Conservation (phyloP, 2,888 invertebrate species). For the Stenodema calcarata region DNA sequence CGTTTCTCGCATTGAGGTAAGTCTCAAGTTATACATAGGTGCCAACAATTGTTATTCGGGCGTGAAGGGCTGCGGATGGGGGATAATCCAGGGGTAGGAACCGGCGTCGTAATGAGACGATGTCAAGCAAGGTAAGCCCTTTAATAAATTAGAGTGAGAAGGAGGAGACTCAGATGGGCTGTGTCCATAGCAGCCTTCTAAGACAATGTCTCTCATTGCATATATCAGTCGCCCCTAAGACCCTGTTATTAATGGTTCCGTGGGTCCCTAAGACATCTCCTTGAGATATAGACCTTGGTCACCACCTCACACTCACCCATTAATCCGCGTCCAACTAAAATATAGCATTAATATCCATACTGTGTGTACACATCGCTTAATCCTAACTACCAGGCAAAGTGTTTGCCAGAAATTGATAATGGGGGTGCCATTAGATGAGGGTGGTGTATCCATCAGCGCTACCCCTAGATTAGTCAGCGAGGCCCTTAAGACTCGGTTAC, state of each 20-base stretch:
- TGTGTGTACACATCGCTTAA: constrained; percentile 56
- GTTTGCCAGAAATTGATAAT: constrained; percentile 54
- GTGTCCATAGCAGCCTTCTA: constrained; percentile 50
- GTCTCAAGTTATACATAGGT: constrained; percentile 21
- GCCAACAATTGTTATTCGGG: constrained; percentile 47
- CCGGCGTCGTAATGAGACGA: constrained; percentile 47
- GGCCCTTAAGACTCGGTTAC: constrained; percentile 45
- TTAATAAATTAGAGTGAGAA: constrained; percentile 54
- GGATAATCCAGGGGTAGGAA: constrained; percentile 35
- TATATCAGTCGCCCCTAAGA: constrained; percentile 54
- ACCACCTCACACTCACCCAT: constrained; percentile 53
- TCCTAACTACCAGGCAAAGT: constrained; percentile 50
- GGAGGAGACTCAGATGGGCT: constrained; percentile 50
- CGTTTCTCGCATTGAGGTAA: constrained; percentile 2
- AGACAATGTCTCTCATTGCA: constrained; percentile 54
- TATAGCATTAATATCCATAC: constrained; percentile 56
- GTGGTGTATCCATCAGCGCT: constrained; percentile 53
- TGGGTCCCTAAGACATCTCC: constrained; percentile 50
- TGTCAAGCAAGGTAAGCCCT: constrained; percentile 53
- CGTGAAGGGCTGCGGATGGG: constrained; percentile 25
- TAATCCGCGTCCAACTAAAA: constrained; percentile 56
- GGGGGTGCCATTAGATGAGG: constrained; percentile 54
- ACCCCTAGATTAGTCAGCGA: constrained; percentile 49
- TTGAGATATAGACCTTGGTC: constrained; percentile 54
- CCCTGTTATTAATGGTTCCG: constrained; percentile 54